A percentile compares a stretch with the other conserved stretches of the same genome.
phyloP scores from a whole-genome alignment of 2,888 invertebrate genomes.

The Pediacus dermestoides region DNA sequence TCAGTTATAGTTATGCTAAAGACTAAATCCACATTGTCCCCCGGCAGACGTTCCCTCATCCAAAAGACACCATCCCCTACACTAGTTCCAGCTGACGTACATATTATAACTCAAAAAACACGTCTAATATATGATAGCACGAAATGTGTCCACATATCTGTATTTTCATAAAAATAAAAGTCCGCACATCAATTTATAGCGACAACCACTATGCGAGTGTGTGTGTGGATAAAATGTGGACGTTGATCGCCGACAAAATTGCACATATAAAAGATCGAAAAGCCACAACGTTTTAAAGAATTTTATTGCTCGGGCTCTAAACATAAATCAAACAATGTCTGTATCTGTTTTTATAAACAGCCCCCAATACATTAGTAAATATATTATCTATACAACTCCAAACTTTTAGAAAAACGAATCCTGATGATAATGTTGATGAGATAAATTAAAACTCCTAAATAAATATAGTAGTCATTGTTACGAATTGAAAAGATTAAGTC shows the following conservation, averaged over 20 bases:
- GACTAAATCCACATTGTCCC: slow-evolving; percentile 17
- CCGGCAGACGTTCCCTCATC: slow-evolving; percentile 17
- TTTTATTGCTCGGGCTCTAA: slow-evolving; percentile 16
- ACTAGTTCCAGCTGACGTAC: slow-evolving; percentile 34
- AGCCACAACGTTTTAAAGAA: slow-evolving; percentile 11
- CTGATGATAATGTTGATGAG: too few relatives aligned
- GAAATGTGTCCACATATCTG: slow-evolving; percentile 41
- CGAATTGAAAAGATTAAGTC: slow-evolving; percentile 6
- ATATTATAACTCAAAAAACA: slow-evolving; percentile 40
- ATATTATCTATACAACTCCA: too few relatives aligned
- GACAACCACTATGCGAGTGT: slow-evolving; percentile 27
- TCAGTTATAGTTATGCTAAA: slow-evolving; percentile 31
- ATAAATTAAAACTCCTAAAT: too few relatives aligned
- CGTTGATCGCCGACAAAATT: slow-evolving; percentile 23
- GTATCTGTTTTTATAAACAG: too few relatives aligned
- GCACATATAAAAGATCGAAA: slow-evolving; percentile 19
- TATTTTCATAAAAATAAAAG: slow-evolving; percentile 43
- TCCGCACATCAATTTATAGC: slow-evolving; percentile 38
- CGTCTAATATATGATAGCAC: slow-evolving; percentile 37
- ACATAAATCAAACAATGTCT: slow-evolving; percentile 19
- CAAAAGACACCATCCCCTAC: slow-evolving; percentile 6
- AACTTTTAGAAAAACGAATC: too few relatives aligned
- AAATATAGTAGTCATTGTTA: neutral
- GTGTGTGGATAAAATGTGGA: slow-evolving; percentile 22
- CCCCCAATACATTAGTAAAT: too few relatives aligned